Percentiles rank a stretch among this genome's conserved stretches.
Conservation (phyloP, 2,888 invertebrate genomes). For the Amphimallon solstitiale region DNA sequence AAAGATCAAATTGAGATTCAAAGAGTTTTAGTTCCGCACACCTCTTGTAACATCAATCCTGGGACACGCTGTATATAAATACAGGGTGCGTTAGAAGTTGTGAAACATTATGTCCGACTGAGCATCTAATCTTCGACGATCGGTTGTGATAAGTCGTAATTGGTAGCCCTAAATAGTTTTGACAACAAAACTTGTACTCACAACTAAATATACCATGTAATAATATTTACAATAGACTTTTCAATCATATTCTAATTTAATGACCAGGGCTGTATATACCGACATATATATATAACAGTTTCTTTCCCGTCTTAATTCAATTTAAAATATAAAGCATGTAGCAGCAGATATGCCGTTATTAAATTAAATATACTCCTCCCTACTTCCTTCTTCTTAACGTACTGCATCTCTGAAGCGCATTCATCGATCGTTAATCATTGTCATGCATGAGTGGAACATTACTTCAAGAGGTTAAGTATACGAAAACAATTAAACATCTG, state of each 20-base stretch:
- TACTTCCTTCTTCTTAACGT: conserved; percentile 2
- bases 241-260: neutral
- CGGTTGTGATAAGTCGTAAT: too few relatives aligned
- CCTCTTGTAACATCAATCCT: too few relatives aligned
- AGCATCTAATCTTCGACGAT: too few relatives aligned
- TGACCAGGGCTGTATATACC: neutral
- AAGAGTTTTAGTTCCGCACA: too few relatives aligned
- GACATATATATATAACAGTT: neutral
- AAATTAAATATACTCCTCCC: neutral
- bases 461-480: conserved; percentile 26
- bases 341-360: conserved; percentile 25
- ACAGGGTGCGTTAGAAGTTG: too few relatives aligned
- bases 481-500: conserved; percentile 31
- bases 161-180: too few relatives aligned
- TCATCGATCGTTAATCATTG: conserved; percentile 31
- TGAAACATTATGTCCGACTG: too few relatives aligned
- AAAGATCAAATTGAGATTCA: too few relatives aligned
- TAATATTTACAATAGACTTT: too few relatives aligned
- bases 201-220: too few relatives aligned
- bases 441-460: conserved; percentile 26
- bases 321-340: neutral
- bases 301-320: neutral
- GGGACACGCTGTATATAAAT: too few relatives aligned
- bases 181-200: too few relatives aligned
- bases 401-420: conserved; percentile 18